Conservation (phyloP, 2,888 invertebrate genomes). For the Blastobasis lacticolella region DNA sequence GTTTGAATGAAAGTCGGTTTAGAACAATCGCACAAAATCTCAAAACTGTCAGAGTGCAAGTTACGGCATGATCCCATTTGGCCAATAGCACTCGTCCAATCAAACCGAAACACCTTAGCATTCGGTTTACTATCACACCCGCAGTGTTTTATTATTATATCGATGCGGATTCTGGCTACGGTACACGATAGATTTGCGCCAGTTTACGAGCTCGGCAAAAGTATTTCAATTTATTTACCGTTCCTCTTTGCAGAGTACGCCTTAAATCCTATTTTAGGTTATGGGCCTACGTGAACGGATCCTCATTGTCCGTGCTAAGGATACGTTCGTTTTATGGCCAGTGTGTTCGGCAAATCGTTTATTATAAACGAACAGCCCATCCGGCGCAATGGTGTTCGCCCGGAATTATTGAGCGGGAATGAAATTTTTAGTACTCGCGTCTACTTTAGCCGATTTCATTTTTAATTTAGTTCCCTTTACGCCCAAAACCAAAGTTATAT, state of each 20-base stretch:
- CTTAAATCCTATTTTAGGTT: conserved; percentile 28
- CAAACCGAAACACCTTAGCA: neutral
- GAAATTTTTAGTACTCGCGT: too few species aligned
- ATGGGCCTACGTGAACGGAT: conserved; percentile 40
- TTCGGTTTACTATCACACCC: conserved; percentile 1
- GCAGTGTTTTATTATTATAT: conserved; percentile 5
- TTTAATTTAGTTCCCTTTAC: too few species aligned
- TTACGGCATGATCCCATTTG: neutral
- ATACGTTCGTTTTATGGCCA: conserved; percentile 21
- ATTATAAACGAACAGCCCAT: conserved; percentile 5
- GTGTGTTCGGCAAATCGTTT: conserved; percentile 26
- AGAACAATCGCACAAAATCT: too few species aligned
- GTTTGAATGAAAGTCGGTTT: too few species aligned
- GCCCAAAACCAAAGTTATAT: too few species aligned
- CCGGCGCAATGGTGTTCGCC: too few species aligned
- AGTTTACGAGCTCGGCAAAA: conserved; percentile 33
- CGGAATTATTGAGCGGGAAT: too few species aligned
- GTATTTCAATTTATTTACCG: conserved; percentile 36
- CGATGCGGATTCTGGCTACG: conserved; percentile 1
- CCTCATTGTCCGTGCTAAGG: conserved; percentile 24
- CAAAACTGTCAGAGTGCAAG: too few species aligned
- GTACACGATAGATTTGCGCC: conserved; percentile 17
- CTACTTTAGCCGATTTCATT: too few species aligned
- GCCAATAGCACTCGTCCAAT: neutral
- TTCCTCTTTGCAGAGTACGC: conserved; percentile 17